phyloP scores from a whole-genome alignment of 2,888 invertebrate genomes.

The Andrena bicolor region DNA sequence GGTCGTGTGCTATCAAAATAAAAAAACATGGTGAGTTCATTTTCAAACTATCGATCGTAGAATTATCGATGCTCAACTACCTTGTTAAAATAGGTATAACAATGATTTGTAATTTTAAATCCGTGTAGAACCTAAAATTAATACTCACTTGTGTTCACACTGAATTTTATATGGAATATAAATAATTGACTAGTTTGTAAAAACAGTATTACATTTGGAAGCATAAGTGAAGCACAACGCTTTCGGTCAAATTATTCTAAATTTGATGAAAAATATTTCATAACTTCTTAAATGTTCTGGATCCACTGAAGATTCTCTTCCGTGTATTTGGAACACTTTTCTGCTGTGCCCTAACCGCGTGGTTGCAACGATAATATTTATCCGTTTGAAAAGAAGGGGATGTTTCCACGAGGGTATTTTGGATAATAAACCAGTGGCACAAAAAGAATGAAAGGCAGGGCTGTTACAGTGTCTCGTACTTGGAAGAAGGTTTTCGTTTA shows the following conservation, averaged over 20 bases:
- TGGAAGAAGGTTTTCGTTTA: constrained; percentile 72
- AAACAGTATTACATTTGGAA: too few species aligned
- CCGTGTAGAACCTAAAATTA: background rate
- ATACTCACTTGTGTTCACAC: background rate
- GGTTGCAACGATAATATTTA: constrained; percentile 26
- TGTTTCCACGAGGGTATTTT: constrained; percentile 41
- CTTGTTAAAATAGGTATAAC: too few species aligned
- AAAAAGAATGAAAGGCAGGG: constrained; percentile 26
- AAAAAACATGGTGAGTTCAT: constrained; percentile 30
- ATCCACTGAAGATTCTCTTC: background rate
- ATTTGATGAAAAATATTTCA: background rate
- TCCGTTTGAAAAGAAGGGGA: constrained; percentile 25
- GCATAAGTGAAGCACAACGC: too few species aligned
- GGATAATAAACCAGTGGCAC: constrained; percentile 53
- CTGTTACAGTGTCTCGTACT: constrained; percentile 25
- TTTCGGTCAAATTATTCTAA: too few species aligned
- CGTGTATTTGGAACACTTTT: background rate
- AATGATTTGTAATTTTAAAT: too few species aligned
- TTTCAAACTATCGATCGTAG: background rate
- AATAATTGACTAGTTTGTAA: too few species aligned
- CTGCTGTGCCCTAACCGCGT: background rate
- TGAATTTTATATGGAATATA: background rate
- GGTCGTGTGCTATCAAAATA: background rate
- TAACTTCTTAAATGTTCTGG: background rate
- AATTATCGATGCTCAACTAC: background rate